Base-by-base conservation (phyloP, 2,113 vertebrate species). In the Hassar affinis region DNA sequence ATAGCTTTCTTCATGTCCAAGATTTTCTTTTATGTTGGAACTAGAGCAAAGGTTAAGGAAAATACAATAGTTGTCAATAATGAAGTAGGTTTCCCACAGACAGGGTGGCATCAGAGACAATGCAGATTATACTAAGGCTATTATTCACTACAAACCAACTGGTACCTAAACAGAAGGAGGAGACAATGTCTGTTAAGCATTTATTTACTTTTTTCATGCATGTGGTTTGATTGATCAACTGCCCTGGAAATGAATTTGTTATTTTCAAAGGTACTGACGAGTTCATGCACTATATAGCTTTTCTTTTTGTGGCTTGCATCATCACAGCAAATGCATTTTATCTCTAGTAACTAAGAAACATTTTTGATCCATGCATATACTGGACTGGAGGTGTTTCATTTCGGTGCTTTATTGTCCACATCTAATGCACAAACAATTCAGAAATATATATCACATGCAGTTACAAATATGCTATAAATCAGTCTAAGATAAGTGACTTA, bases 181-280 rank as follows among this genome's bases (percentile, higher is more conserved):
- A 80, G 1, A 47, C 47, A 80, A 49, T 35, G 62, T 14, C 30
- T 69, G 49, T 52, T 45, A 57, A 47, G 14, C 3, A 35, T 57
- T 71, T 42, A n/a, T 71, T 81, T 45, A 42, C 47, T 10, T n/a
- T 81, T 2, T 80, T 45, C 35, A 25, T 81, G 22, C 25, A 54
- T 80, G 62, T 38, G 62, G 47, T 68, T 54, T 35, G 20, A 80
- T 80, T 80, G 61, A 80, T 69, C 49, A 52, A 52, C 49, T 38
- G 33, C 35, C 20, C 11, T 42, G 33, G 20, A 78, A 56, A 57
- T 78, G 35, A 47, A n/a, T 78, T 61, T 56, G 6, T 35, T 77
- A 3, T 42, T 78, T 78, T 42, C 35, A 42, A 61, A 61, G 77
- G 54, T 38, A 42, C 52, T 12, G 22, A 25, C 6, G 2, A 49